Conservation (phyloP, 2,888 invertebrate genomes). For the Rhagium mordax region DNA sequence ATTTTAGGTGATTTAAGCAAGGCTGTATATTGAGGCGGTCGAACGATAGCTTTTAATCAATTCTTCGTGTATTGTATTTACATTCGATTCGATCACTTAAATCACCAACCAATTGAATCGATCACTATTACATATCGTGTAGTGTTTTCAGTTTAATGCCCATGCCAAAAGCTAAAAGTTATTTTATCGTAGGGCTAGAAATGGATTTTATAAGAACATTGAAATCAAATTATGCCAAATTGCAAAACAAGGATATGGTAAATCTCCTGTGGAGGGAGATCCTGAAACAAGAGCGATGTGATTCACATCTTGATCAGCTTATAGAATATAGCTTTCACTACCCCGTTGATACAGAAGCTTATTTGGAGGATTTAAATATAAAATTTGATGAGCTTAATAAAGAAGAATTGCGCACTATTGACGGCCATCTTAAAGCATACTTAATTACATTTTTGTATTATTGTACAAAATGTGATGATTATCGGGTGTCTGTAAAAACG, state of each 20-base stretch:
- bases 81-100: too few species aligned
- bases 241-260: conserved; percentile 44
- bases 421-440: conserved; percentile 54
- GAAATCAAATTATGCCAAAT: conserved; percentile 41
- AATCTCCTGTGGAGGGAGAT: conserved; percentile 52
- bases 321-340: conserved; percentile 55
- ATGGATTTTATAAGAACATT: conserved; percentile 8
- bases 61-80: too few species aligned
- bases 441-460: conserved; percentile 54
- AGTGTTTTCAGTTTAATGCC: too few species aligned
- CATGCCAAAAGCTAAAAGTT: too few species aligned
- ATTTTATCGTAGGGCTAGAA: neutral
- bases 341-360: conserved; percentile 54
- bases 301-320: conserved; percentile 44
- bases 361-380: conserved; percentile 47
- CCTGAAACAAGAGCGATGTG: conserved; percentile 43
- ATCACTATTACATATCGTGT: too few species aligned
- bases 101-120: too few species aligned
- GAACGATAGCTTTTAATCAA: too few species aligned
- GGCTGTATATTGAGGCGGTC: too few species aligned
- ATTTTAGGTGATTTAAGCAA: too few species aligned
- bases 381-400: conserved; percentile 50
- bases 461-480: conserved; percentile 46
- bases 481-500: conserved; percentile 45
- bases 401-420: conserved; percentile 50